Conservation (phyloP, 1,140 invertebrate species). For the Zaprionus taronus region DNA sequence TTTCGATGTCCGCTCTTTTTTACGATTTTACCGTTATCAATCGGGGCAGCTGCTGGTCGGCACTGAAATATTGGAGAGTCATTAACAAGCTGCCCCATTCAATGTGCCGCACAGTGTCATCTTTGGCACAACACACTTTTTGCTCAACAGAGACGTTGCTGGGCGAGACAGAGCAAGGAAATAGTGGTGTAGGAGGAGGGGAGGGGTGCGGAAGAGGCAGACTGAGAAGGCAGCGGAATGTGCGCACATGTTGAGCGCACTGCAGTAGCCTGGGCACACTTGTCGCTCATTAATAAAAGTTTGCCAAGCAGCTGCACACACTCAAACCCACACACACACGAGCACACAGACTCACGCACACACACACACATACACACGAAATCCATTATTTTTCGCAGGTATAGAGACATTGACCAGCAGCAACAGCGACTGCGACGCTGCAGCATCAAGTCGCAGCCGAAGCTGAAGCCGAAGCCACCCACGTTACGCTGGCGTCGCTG, state of each 20-base stretch:
- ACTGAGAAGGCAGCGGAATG: neutral
- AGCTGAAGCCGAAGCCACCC: slow-evolving; percentile 45
- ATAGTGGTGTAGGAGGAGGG: neutral
- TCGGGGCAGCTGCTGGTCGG: slow-evolving; percentile 56
- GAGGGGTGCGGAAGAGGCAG: neutral
- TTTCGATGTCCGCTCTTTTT: slow-evolving; percentile 18
- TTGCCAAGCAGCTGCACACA: slow-evolving; percentile 38
- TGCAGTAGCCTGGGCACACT: slow-evolving; percentile 60
- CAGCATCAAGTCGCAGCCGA: slow-evolving; percentile 10
- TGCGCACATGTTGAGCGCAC: slow-evolving; percentile 61
- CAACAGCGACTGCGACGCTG: slow-evolving; percentile 29
- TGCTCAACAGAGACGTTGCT: slow-evolving; percentile 4
- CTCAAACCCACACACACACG: neutral
- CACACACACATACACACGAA: slow-evolving; percentile 15
- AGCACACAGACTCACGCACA: neutral
- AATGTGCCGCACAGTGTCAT: slow-evolving; percentile 24
- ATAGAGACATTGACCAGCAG: slow-evolving; percentile 78
- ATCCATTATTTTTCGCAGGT: slow-evolving; percentile 77
- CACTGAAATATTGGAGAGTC: slow-evolving; percentile 72
- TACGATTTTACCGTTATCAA: slow-evolving; percentile 63
- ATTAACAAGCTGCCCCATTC: slow-evolving; percentile 56
- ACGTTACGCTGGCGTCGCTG: slow-evolving; percentile 46
- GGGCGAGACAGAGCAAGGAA: neutral
- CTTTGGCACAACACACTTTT: slow-evolving; percentile 29
- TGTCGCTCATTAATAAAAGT: slow-evolving; percentile 79